Conservation (phyloP, 2,113 vertebrate species). For the Bolborhynchus lineola region DNA sequence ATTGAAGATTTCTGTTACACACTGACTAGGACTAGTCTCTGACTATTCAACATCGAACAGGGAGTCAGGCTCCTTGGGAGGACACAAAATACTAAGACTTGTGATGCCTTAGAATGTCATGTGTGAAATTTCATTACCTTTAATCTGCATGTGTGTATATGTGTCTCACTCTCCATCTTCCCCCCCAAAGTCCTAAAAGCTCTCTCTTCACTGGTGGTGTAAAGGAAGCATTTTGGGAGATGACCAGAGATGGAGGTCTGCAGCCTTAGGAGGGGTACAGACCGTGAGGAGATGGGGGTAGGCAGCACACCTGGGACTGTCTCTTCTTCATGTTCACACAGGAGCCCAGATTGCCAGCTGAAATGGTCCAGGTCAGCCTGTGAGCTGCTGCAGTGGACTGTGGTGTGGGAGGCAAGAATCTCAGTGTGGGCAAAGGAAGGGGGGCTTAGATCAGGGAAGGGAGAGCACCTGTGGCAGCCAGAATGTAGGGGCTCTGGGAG, state of each 20-base stretch:
- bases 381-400: fast-evolving
- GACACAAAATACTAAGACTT: neutral
- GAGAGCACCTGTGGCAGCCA: neutral
- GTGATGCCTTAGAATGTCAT: neutral
- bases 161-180: neutral
- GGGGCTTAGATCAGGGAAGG: neutral
- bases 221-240: neutral
- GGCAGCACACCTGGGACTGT: neutral
- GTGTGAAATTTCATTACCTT: neutral
- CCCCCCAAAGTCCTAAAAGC: neutral
- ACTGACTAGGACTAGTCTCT: neutral
- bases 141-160: neutral
- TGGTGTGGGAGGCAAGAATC: neutral
- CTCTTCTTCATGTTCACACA: fast-evolving
- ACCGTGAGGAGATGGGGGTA: neutral
- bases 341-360: neutral
- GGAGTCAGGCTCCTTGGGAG: neutral
- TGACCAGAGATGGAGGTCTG: neutral
- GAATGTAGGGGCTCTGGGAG: neutral
- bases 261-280: neutral
- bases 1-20: neutral
- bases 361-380: neutral
- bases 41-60: neutral
- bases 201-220: neutral
- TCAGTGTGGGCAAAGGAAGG: neutral